These are phyloP conservation scores for Pachyseris speciosa DNA, from an alignment of 64 coral and sea anemone species.

Conservation along the genomic window DNA sequence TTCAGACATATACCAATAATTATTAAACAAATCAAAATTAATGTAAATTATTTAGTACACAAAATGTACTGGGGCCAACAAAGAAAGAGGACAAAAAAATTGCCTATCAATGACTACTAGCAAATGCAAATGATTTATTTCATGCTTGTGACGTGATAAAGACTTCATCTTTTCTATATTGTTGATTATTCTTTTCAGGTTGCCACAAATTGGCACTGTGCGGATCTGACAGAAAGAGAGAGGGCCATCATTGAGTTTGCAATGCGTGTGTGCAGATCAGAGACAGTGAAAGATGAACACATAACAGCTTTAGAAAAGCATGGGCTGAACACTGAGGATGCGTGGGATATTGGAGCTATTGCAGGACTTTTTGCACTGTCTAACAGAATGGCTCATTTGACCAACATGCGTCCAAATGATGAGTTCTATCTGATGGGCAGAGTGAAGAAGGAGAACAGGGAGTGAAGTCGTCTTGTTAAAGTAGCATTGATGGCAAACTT, in stretches of 20 bases:
- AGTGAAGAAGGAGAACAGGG: constrained; percentile 53
- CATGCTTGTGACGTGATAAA: too few species aligned
- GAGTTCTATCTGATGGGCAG: constrained; percentile 90
- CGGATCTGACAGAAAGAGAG: constrained; percentile 84
- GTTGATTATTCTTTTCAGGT: constrained; percentile 46
- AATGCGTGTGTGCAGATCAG: constrained; percentile 67
- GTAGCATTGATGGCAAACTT: not conserved
- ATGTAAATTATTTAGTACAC: too few species aligned
- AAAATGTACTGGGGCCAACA: too few species aligned
- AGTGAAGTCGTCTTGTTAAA: not conserved
- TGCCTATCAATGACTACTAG: too few species aligned
- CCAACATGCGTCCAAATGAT: constrained; percentile 87
- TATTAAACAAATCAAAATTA: too few species aligned
- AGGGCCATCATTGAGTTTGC: constrained; percentile 94
- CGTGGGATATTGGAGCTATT: constrained; percentile 93
- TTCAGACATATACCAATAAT: too few species aligned
- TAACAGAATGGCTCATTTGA: constrained; percentile 88
- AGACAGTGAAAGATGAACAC: constrained; percentile 82
- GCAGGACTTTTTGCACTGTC: constrained; percentile 94
- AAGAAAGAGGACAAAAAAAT: too few species aligned
- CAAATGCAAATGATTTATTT: too few species aligned
- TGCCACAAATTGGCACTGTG: constrained; percentile 86
- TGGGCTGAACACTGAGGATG: constrained; percentile 81
- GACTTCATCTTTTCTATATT: too few species aligned
- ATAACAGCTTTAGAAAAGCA: constrained; percentile 67